Evolutionary conservation across 2,888 invertebrate genomes (phyloP).

Genomic region (Caenorhabditis japonica): DNA sequence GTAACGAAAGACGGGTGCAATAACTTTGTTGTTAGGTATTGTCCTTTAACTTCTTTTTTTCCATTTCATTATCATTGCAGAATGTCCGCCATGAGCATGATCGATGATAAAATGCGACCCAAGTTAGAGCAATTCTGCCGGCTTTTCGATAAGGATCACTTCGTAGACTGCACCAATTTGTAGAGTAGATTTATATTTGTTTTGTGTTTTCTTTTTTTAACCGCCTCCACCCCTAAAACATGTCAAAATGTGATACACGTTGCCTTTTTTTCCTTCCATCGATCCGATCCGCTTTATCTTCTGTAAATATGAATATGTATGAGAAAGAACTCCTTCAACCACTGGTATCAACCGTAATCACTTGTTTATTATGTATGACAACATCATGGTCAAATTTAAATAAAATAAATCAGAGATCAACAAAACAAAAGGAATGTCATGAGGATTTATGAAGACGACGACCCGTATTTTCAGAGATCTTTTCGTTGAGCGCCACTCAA

Average conservation of each 20-base stretch:
- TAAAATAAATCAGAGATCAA: slow-evolving; percentile 18
- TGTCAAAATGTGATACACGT: slow-evolving; percentile 42
- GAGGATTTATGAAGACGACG: not conserved
- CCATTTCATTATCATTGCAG: slow-evolving; percentile 34
- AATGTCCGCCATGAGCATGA: slow-evolving; percentile 65
- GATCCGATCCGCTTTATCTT: slow-evolving; percentile 26
- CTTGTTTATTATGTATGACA: not conserved
- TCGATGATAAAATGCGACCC: slow-evolving; percentile 48
- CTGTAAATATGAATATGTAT: no score
- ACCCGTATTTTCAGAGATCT: slow-evolving; percentile 25
- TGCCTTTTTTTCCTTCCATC: slow-evolving; percentile 4
- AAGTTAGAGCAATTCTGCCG: slow-evolving; percentile 61
- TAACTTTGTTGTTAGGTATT: slow-evolving; percentile 62
- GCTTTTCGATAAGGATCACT: slow-evolving; percentile 60
- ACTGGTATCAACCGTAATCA: slow-evolving; percentile 13
- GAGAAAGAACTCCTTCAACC: slow-evolving; percentile 21
- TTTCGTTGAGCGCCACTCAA: slow-evolving; percentile 26
- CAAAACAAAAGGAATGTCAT: not conserved
- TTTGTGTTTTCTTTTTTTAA: slow-evolving; percentile 9
- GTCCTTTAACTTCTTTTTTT: not conserved
- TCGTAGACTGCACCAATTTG: slow-evolving; percentile 63
- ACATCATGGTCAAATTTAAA: slow-evolving; percentile 23
- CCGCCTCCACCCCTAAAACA: slow-evolving; percentile 14
- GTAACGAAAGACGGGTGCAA: slow-evolving; percentile 59
- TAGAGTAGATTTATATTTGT: slow-evolving; percentile 18